Evolutionary conservation across 2,113 vertebrate species (phyloP), one percentile per base, ranked within the genome.

Genomic region (Poecilia latipinna): DNA sequence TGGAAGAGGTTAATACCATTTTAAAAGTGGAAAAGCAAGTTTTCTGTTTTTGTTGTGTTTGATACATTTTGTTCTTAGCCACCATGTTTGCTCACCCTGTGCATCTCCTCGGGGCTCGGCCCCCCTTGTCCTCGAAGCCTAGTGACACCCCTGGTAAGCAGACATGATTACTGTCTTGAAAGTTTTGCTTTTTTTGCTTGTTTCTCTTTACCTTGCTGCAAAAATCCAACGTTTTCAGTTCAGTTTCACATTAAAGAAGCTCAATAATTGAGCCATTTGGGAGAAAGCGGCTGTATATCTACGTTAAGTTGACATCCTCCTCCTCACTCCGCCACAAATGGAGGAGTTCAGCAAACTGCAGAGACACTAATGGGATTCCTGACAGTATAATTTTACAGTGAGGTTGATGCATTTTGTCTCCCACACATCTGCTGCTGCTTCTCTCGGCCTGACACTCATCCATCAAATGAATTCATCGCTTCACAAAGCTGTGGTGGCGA

Each of bases 341-440:
- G 82, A 86, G 77, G 33, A 80, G 86, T 86, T 89, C 89, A 87
- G 84, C 88, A 82, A 85, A 85, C 60, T 86, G 77, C 82, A 65
- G 83, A 83, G 82, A 65, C 84, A 73, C 84, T 89, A 88, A 90
- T 87, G 84, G 77, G 87, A 88, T 89, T 74, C 54, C 82, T 77
- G 82, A 88, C 89, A 83, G 84, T 82, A 78, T 87, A 83, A 90
- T 89, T 82, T 88, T 87, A 82, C 86, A 75, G 86, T 68, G 77
- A 82, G 70, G 70, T 70, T 79, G 82, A 90, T 86, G 83, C 79
- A 10, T n/a, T 57, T n/a, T 57, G 24, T 57, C 51, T 57, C 51
- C 19, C 51, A 22, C 24, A 57, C 51, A 57, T 57, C 51, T 57
- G 51, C 51, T 54, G 51, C 51, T 54, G 51, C 51, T 54, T 24